These are phyloP conservation scores for Himalopsyche tibetana DNA, from an alignment of 2,888 invertebrate species.

Conservation along the genomic window DNA sequence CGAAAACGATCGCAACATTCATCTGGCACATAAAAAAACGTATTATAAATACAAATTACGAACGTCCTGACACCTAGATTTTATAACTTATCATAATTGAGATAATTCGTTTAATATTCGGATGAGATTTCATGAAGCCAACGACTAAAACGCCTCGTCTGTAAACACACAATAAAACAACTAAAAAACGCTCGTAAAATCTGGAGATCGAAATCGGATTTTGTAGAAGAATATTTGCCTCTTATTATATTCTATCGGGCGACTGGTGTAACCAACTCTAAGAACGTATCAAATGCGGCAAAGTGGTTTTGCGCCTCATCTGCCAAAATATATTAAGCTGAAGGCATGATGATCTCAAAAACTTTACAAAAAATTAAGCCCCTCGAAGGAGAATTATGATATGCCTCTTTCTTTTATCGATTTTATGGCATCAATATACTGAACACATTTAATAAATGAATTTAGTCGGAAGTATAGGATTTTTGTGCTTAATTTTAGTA, in stretches of 20 bases:
- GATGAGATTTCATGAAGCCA: neutral
- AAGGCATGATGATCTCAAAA: neutral
- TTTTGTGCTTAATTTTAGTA: too few species aligned
- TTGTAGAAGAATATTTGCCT: neutral
- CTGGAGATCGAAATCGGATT: slow-evolving; percentile 22
- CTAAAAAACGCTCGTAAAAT: slow-evolving; percentile 21
- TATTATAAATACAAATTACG: slow-evolving; percentile 30
- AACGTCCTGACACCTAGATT: slow-evolving; percentile 35
- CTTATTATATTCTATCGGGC: neutral
- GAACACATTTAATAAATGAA: too few species aligned
- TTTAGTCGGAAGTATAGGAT: too few species aligned
- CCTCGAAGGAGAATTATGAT: too few species aligned
- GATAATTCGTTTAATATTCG: slow-evolving; percentile 28
- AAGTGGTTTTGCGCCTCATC: slow-evolving; percentile 16
- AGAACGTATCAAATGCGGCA: slow-evolving; percentile 14
- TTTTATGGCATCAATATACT: too few species aligned
- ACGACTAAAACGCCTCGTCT: slow-evolving; percentile 9
- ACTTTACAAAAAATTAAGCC: neutral
- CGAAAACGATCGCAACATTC: slow-evolving; percentile 6
- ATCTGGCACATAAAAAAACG: slow-evolving; percentile 35
- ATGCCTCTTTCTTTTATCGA: too few species aligned
- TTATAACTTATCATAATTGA: slow-evolving; percentile 28
- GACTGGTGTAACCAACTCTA: neutral
- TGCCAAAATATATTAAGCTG: slow-evolving; percentile 2
- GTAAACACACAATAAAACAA: slow-evolving; percentile 39